Base-by-base conservation (phyloP, 2,113 vertebrate species). In the Zeus faber region DNA sequence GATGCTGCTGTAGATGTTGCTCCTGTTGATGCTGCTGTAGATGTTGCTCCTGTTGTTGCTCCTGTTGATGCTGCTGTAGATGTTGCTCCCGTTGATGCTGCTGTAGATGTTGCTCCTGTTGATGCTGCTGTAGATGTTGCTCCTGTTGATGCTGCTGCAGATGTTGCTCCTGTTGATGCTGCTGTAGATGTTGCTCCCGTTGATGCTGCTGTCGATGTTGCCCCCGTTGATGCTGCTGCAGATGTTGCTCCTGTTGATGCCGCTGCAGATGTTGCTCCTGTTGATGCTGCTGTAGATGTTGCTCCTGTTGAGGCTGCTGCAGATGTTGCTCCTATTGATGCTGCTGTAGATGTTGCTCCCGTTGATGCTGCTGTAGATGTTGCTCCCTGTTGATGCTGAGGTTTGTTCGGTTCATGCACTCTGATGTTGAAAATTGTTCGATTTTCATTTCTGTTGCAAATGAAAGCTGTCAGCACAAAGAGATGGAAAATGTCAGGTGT, bases 221-320 rank as follows among this genome's bases (percentile, higher is more conserved):
- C 46, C 21, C 65, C 39, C 24, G 50, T 52, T 49, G 57, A 58
- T 59, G 35, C 51, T 23, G 33, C 6, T 5, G 33, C 11, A 37
- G 59, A 50, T 23, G 6, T 46, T 40, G 26, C 55, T 3, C 37
- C 54, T 2, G 31, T 60, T 16, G 60, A n/a, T 59, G 29, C 27
- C 23, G 18, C 49, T 13, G 52, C 11, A 6, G 54, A 37, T 1
- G 63, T 20, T 46, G 58, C 46, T 18, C 65, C 39, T 24, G 50
- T 52, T 49, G 57, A 58, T 59, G 35, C 51, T 23, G 47, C 13
- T 20, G 13, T 8, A 4, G 33, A n/a, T n/a, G n/a, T n/a, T n/a
- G 29, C 39, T 58, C 21, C 9, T 52, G 79, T 77, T 45, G 16
- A 49, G 62, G 54, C 23, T 9, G n/a, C n/a, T n/a, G n/a, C n/a